Evolutionary conservation across 2,113 vertebrate species (phyloP), one percentile per base, ranked within the genome.

Genomic region (Solea senegalensis): DNA sequence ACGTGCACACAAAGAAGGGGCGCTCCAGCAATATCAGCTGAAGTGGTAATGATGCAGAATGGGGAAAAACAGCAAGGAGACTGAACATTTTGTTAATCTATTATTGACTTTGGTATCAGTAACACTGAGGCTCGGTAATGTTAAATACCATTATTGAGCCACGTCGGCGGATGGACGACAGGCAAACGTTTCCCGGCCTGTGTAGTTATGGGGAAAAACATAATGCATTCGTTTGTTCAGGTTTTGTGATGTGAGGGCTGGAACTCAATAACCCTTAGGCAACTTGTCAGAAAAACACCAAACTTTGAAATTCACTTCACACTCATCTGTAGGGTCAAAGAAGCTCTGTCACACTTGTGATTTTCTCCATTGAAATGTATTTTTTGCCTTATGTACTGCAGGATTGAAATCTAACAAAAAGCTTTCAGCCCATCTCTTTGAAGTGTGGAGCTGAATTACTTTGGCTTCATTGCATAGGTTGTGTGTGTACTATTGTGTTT

Each of bases 371-470:
- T 85, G 72, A 85, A 88, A 89, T 88, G 62, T 57, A 67, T 88
- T 86, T 88, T 87, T 74, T 64, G 65, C 73, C 66, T 86, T 67
- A 79, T 86, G 81, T 85, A 80, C 76, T 60, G 82, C 72, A 82
- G 78, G 80, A 86, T 76, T 88, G 90, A 82, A 87, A 88, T 88
- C 58, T 84, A 83, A 89, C 88, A 88, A 86, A 90, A 87, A 80
- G 82, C 89, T 87, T 88, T 88, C 86, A 85, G 73, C 62, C 77
- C 76, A 82, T 89, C 71, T 88, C 86, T 92, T 91, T 91, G 86
- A 90, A 90, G 90, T 82, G 75, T 54, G 41, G 71, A 80, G 85
- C 81, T 72, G 83, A 90, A 90, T 90, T 85, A 88, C 83, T 69
- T 65, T 66, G 73, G 75, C 85, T 84, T 87, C 79, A 86, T 86